A percentile compares a stretch with the other conserved stretches of the same genome.
Conservation (phyloP, 2,797 vertebrate species). For the Heterohyrax brucei region DNA sequence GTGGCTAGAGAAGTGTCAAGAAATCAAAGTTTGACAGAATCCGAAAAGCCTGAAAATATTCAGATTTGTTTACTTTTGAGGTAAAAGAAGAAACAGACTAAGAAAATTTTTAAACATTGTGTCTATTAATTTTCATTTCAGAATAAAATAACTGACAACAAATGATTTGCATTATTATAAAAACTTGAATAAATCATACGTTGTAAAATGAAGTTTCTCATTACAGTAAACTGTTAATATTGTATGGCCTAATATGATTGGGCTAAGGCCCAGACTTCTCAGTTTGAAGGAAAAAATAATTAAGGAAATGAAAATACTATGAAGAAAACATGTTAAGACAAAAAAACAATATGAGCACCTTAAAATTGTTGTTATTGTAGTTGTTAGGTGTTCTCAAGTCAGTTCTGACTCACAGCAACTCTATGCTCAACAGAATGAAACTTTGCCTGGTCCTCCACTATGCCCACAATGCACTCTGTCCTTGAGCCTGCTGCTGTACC, state of each 20-base stretch:
- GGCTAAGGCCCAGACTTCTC: neutral
- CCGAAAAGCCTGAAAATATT: neutral
- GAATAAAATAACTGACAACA: constrained; percentile 21
- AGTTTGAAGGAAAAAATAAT: constrained; percentile 14
- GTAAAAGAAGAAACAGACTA: neutral
- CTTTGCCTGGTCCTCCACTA: no score
- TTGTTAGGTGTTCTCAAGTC: no score
- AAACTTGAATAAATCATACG: neutral
- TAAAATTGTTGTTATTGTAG: neutral
- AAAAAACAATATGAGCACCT: neutral
- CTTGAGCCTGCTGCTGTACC: no score
- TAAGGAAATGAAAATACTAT: neutral
- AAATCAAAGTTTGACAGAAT: constrained; percentile 22
- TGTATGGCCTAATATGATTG: neutral
- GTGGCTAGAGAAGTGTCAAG: neutral
- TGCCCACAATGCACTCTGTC: no score
- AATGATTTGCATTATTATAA: neutral
- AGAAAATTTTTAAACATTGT: neutral
- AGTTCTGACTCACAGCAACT: no score
- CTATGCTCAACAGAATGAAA: no score
- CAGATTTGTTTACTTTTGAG: neutral
- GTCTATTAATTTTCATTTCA: neutral
- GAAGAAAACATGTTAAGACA: neutral
- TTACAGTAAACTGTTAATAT: neutral
- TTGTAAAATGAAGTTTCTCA: neutral